Percentiles rank a stretch among this genome's conserved stretches.
Evolutionary conservation across 2,113 vertebrate species (phyloP).

Genomic region (Crotalus horridus): DNA sequence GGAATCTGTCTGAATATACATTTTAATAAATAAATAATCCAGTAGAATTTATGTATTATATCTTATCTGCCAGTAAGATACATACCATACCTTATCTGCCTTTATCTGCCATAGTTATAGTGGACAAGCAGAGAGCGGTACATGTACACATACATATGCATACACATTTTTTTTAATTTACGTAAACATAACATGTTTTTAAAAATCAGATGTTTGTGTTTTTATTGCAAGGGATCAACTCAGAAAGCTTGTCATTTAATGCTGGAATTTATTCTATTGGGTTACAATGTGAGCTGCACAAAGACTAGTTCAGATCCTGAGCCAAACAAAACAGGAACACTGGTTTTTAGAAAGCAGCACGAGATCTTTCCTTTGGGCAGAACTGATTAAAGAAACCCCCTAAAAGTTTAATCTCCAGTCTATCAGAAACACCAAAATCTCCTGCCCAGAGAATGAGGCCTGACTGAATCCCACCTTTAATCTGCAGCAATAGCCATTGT

Average conservation of each 20-base stretch:
- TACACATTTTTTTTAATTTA: neutral
- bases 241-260: neutral
- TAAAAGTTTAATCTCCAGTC: neutral
- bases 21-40: neutral
- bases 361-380: neutral
- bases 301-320: neutral
- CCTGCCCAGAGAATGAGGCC: neutral
- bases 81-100: neutral
- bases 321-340: neutral
- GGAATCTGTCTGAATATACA: neutral
- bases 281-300: neutral
- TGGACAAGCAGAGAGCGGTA: neutral
- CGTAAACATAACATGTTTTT: neutral
- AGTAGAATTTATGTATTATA: neutral
- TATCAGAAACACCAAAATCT: neutral
- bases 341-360: too few species aligned
- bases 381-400: neutral
- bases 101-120: neutral
- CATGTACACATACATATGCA: neutral
- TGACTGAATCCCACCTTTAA: neutral
- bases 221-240: neutral
- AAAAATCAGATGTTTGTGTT: neutral
- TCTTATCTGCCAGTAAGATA: neutral
- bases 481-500: neutral
- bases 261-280: neutral